phyloP scores from a whole-genome alignment of 2,888 invertebrate genomes.

The Nephrotoma flavescens region DNA sequence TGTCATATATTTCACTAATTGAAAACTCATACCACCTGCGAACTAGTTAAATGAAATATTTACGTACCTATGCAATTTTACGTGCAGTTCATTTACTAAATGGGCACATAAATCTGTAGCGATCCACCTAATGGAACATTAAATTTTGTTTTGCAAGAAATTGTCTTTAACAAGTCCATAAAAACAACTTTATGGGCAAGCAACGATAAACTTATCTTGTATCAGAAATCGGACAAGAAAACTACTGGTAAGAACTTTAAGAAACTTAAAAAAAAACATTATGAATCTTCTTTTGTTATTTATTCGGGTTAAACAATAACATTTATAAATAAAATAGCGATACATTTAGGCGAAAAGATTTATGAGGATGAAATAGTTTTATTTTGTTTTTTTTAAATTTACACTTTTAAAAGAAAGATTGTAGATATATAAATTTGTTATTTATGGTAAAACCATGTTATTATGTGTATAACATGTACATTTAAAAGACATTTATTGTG shows the following conservation, averaged over 20 bases:
- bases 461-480: neutral
- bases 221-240: neutral
- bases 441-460: neutral
- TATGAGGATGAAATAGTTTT: neutral
- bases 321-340: neutral
- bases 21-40: too few relatives aligned
- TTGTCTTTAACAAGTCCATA: neutral
- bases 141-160: neutral
- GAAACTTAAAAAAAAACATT: neutral
- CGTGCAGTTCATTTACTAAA: neutral
- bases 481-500: neutral
- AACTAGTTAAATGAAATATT: too few relatives aligned
- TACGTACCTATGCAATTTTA: too few relatives aligned
- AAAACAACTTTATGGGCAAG: neutral
- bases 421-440: neutral
- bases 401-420: neutral
- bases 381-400: neutral
- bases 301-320: neutral
- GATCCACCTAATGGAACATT: neutral
- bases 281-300: neutral
- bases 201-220: neutral
- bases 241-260: neutral
- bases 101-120: neutral
- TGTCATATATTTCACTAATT: too few relatives aligned
- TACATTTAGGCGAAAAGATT: neutral